Conservation (phyloP, 2,113 vertebrate genomes). For the Opisthocomus hoazin region DNA sequence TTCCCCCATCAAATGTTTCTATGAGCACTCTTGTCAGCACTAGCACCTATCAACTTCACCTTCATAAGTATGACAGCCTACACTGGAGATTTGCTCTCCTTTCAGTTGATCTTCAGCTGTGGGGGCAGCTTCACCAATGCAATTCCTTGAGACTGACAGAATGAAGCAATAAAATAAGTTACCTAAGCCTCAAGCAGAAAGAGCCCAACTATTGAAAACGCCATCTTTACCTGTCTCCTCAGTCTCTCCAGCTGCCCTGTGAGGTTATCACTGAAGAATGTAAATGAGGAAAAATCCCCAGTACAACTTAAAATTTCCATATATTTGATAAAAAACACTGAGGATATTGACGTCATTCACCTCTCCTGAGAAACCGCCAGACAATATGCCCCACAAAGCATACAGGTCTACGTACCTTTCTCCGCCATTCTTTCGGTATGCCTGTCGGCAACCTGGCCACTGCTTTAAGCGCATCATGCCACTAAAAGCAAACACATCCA, state of each 20-base stretch:
- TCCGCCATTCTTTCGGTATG: constrained; percentile 96
- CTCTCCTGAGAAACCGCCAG: neutral
- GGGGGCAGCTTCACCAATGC: neutral
- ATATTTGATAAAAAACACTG: neutral
- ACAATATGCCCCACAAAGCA: neutral
- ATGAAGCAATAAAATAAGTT: neutral
- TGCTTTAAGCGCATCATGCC: constrained; percentile 96
- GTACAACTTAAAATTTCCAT: neutral
- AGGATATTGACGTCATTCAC: neutral
- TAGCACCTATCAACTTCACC: neutral
- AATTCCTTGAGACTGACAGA: neutral
- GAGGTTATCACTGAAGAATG: neutral
- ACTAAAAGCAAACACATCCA: constrained; percentile 73
- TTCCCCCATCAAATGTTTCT: neutral
- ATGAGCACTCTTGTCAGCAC: neutral
- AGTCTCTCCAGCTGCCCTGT: neutral
- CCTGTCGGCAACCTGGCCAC: constrained; percentile 92
- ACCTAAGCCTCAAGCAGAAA: neutral
- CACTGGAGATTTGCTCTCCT: neutral
- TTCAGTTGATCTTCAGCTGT: neutral
- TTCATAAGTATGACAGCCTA: neutral
- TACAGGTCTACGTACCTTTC: constrained; percentile 74
- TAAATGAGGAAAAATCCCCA: neutral
- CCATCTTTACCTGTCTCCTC: neutral
- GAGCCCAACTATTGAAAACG: neutral